These are phyloP conservation scores for Emydocephalus ijimae DNA, from an alignment of 2,113 vertebrate species.

Conservation along the genomic window DNA sequence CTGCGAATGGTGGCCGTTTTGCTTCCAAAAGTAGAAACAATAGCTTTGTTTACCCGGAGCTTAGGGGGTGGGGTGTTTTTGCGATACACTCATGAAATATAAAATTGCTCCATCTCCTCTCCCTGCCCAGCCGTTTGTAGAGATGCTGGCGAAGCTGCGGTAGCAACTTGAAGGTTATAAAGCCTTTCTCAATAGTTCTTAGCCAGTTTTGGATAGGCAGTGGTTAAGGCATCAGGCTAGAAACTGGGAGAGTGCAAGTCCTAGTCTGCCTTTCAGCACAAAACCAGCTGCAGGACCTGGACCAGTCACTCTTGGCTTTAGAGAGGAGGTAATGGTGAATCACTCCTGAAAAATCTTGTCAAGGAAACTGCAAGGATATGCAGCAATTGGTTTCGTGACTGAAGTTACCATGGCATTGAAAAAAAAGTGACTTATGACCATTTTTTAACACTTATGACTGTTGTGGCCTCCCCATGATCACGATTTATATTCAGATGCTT, in stretches of 20 bases:
- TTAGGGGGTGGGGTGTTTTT: no score
- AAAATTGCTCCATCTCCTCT: background rate
- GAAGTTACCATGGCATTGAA: no score
- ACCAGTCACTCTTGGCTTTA: background rate
- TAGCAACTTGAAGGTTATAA: background rate
- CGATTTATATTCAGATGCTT: no score
- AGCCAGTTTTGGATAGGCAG: background rate
- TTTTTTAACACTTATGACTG: no score
- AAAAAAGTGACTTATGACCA: no score
- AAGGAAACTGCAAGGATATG: background rate
- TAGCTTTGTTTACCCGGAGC: background rate
- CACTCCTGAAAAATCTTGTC: background rate
- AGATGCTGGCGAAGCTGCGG: background rate
- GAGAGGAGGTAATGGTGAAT: background rate
- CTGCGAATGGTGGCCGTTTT: background rate
- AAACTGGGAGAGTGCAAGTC: background rate
- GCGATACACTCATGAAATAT: background rate
- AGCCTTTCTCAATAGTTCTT: background rate
- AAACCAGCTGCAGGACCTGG: background rate
- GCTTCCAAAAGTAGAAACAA: background rate
- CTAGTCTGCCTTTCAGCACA: background rate
- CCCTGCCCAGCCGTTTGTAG: background rate
- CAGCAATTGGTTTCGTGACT: no score
- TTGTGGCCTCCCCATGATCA: no score
- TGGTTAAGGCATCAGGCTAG: background rate